Conservation (phyloP, 1,140 invertebrate genomes). For the Chlorops oryzae region DNA sequence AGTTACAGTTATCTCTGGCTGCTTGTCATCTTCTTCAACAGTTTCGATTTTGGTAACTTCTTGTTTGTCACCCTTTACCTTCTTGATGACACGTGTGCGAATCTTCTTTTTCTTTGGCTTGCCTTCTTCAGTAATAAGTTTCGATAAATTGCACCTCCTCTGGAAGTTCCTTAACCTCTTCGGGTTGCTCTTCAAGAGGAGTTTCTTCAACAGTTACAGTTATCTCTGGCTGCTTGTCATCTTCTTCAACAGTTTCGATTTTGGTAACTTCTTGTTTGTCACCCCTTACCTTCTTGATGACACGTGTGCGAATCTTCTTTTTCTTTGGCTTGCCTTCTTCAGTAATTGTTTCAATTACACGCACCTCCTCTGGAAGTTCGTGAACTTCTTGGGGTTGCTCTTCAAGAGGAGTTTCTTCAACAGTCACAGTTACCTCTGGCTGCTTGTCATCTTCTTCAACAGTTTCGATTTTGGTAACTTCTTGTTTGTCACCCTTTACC, state of each 20-base stretch:
- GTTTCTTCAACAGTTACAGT: slow-evolving; percentile 22
- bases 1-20: slow-evolving; percentile 30
- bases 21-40: slow-evolving; percentile 41
- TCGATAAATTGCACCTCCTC: slow-evolving; percentile 19
- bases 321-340: slow-evolving; percentile 26
- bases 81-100: slow-evolving; percentile 30
- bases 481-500: slow-evolving; percentile 32
- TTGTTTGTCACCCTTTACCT: slow-evolving; percentile 33
- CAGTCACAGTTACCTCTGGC: slow-evolving; percentile 30
- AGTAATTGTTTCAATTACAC: slow-evolving; percentile 12
- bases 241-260: slow-evolving; percentile 34
- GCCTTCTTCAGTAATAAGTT: slow-evolving; percentile 16
- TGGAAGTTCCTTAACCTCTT: slow-evolving; percentile 15
- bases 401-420: slow-evolving; percentile 16
- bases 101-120: slow-evolving; percentile 9
- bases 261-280: slow-evolving; percentile 34
- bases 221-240: slow-evolving; percentile 30
- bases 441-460: slow-evolving; percentile 44
- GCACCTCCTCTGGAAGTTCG: slow-evolving; percentile 12
- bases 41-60: slow-evolving; percentile 41
- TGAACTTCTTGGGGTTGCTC: slow-evolving; percentile 10
- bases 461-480: slow-evolving; percentile 40
- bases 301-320: slow-evolving; percentile 33
- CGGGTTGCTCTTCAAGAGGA: slow-evolving; percentile 18
- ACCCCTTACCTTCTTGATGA: slow-evolving; percentile 28